Base-by-base conservation (phyloP, 2,113 vertebrate species). In the Dolichotis patagonum region DNA sequence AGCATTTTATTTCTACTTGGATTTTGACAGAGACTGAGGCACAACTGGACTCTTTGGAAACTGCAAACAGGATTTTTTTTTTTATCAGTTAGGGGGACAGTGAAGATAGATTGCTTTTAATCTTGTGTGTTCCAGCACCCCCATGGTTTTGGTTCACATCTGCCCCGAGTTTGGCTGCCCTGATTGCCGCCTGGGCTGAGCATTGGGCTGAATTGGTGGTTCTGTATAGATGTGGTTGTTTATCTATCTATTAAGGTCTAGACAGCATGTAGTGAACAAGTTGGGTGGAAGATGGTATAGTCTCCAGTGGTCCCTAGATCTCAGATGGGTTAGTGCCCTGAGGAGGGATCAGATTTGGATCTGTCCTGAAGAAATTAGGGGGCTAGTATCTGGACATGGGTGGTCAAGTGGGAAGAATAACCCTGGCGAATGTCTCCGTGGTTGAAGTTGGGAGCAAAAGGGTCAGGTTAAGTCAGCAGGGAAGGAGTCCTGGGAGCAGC, bases 391-490 rank as follows among this genome's bases (percentile, higher is more conserved):
- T 77, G 38, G 71, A 83, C 0, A 0, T 14, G 6, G 30, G 16
- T 38, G 38, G 67, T 71, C 8, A 77, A 32, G 46, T 38, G 17
- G 41, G 80, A 81, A 77, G 67, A 49, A 54, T 43, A 58, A 32
- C 28, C 46, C 10, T 30, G 16, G 71, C 41, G 49, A 63, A 49
- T 7, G 30, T 84, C 13, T 88, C 11, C 12, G 26, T 11, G 22
- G 26, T 12, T 5, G 0, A 19, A n/a, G 41, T 22, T n/a, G 5
- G 5, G 10, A 1, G 3, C 52, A n/a, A 30, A 63, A 14, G 54
- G 12, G 12, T 49, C 28, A 20, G 67, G 56, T 86, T 54, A 32
- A 28, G 56, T 35, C 12, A 30, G 26, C 1, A 30, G 60, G n/a
- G 69, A 41, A 52, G 8, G 56, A 16, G 11, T 10, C 6, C 20